A percentile compares a stretch with the other conserved stretches of the same genome.
phyloP scores from a whole-genome alignment of 2,113 vertebrate species.

The Globicephala melas region DNA sequence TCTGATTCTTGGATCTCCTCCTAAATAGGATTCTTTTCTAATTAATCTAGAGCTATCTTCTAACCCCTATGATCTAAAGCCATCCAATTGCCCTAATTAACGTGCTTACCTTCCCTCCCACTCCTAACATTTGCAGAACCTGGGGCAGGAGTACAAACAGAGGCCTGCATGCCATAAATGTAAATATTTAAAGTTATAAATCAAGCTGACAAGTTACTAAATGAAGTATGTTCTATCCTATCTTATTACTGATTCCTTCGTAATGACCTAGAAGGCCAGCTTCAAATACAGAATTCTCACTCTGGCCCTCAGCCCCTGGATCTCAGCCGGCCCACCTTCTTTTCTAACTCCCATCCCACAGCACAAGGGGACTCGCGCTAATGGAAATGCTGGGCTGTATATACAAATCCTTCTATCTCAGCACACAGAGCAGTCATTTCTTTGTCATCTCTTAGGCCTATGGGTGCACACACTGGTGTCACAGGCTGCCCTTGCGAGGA shows the following conservation, averaged over 20 bases:
- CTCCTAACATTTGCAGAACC: constrained; percentile 14
- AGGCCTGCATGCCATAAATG: background rate
- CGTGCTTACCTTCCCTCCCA: background rate
- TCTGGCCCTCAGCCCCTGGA: background rate
- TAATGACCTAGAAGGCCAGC: background rate
- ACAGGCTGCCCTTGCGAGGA: background rate
- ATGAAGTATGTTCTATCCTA: background rate
- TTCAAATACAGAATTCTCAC: background rate
- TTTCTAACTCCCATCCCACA: background rate
- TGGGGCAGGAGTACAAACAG: background rate
- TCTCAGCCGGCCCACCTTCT: background rate
- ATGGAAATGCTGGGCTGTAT: background rate
- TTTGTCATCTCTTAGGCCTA: background rate
- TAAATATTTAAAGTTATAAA: background rate
- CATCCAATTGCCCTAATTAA: background rate
- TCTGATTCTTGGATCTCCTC: background rate
- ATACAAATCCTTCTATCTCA: background rate
- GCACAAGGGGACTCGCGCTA: background rate
- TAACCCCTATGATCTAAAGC: background rate
- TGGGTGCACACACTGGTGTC: background rate
- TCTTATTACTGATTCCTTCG: background rate
- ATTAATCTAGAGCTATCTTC: background rate
- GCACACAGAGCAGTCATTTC: background rate
- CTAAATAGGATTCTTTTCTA: constrained; percentile 1
- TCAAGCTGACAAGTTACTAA: background rate